Evolutionary conservation across 37 sponge, comb jelly and placozoan species (phyloP).

Genomic region (Ephydatia muelleri): DNA sequence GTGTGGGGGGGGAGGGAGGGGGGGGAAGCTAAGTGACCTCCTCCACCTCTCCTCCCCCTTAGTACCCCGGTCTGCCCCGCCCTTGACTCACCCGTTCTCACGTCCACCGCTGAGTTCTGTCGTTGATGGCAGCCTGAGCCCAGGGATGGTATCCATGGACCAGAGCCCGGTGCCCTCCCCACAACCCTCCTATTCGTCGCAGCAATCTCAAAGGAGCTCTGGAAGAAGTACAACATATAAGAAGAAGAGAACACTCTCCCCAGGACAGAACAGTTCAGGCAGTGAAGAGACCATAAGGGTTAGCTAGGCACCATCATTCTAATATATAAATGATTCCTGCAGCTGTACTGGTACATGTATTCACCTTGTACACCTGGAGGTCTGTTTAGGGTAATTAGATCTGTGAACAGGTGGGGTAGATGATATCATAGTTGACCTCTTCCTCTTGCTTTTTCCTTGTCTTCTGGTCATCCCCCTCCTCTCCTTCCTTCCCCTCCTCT

Average conservation of each 20-base stretch:
- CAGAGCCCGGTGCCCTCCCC: constrained; percentile 70
- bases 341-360: neutral
- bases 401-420: neutral
- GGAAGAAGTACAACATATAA: constrained; percentile 16
- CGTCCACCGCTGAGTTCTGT: constrained; percentile 13
- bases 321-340: neutral
- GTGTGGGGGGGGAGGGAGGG: too few relatives aligned
- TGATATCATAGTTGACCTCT: neutral
- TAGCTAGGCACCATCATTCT: neutral
- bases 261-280: constrained; percentile 52
- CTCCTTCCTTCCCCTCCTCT: neutral
- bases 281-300: constrained; percentile 62
- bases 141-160: constrained; percentile 31
- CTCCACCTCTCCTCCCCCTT: too few relatives aligned
- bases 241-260: constrained; percentile 34
- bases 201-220: constrained; percentile 18
- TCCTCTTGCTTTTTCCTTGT: too few relatives aligned
- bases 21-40: too few relatives aligned
- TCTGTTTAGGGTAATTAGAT: neutral
- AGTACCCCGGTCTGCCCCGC: neutral
- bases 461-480: neutral
- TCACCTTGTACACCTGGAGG: neutral
- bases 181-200: constrained; percentile 40
- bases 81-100: neutral
- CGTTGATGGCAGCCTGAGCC: constrained; percentile 14